Evolutionary conservation across 2,888 invertebrate species (phyloP).

Genomic region (Zaprionus obscuricornis): DNA sequence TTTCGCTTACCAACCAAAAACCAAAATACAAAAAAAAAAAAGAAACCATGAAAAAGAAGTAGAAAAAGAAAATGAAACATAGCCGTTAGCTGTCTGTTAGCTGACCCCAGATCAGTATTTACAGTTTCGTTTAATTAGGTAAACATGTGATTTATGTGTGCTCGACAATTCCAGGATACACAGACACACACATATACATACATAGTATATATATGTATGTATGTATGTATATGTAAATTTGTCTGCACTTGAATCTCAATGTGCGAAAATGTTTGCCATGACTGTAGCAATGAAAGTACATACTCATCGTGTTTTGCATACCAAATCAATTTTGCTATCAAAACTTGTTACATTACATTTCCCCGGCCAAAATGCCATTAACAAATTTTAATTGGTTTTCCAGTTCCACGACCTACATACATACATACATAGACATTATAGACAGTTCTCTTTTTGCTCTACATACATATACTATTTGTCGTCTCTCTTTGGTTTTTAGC

Average conservation of each 20-base stretch:
- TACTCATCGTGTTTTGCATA: constrained; percentile 39
- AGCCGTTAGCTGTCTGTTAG: no score
- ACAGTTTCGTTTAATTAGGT: constrained; percentile 60
- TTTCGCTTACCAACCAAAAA: constrained; percentile 43
- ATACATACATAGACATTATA: no score
- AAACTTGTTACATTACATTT: constrained; percentile 41
- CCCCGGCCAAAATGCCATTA: constrained; percentile 36
- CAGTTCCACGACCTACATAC: constrained; percentile 7
- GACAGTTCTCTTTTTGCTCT: no score
- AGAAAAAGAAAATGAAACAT: no score
- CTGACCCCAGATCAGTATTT: constrained; percentile 43
- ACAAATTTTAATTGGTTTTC: constrained; percentile 51
- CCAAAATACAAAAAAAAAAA: constrained; percentile 1
- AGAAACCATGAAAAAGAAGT: no score
- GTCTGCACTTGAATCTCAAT: neutral
- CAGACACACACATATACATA: constrained; percentile 4
- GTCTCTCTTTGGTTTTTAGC: no score
- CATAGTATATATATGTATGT: neutral
- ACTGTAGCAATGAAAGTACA: no score
- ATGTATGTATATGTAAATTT: neutral
- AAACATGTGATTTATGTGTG: constrained; percentile 58
- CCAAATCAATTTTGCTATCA: constrained; percentile 49
- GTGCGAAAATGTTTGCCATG: constrained; percentile 18
- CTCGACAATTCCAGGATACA: constrained; percentile 8
- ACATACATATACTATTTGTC: no score